These are phyloP conservation scores for Sander lucioperca DNA, from an alignment of 2,113 vertebrate species.

Conservation along the genomic window DNA sequence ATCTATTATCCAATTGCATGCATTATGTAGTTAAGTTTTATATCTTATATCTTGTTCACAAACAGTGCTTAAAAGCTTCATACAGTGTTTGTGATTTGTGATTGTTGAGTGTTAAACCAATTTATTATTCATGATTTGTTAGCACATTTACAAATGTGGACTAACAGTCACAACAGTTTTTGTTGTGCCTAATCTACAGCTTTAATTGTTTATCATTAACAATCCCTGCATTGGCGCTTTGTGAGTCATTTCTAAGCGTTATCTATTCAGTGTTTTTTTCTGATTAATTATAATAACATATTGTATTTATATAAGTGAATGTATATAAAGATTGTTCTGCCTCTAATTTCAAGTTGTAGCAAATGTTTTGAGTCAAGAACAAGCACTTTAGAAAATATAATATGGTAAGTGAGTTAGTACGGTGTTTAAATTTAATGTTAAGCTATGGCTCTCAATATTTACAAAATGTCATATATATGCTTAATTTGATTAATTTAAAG, in stretches of 20 bases:
- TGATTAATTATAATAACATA: no score
- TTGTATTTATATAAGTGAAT: background rate
- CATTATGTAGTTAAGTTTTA: background rate
- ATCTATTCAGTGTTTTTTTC: background rate
- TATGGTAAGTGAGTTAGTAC: background rate
- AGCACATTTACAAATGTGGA: background rate
- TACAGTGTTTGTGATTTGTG: background rate
- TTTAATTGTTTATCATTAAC: conserved; percentile 16
- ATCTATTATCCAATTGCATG: background rate
- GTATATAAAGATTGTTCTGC: background rate
- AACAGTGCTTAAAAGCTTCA: background rate
- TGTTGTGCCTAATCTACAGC: conserved; percentile 2
- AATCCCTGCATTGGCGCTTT: background rate
- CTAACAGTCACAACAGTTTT: background rate
- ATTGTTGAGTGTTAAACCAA: background rate
- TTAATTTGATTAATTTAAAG: conserved; percentile 5
- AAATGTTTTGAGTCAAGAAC: background rate
- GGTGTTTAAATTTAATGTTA: background rate
- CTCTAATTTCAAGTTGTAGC: background rate
- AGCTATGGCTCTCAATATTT: background rate
- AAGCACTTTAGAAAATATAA: background rate
- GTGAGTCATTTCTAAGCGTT: conserved; percentile 6
- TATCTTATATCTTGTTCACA: no score
- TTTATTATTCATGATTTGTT: conserved; percentile 16
- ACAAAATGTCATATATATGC: background rate